phyloP scores from a whole-genome alignment of 92 coral and sea anemone genomes.

The Siderastrea radians region DNA sequence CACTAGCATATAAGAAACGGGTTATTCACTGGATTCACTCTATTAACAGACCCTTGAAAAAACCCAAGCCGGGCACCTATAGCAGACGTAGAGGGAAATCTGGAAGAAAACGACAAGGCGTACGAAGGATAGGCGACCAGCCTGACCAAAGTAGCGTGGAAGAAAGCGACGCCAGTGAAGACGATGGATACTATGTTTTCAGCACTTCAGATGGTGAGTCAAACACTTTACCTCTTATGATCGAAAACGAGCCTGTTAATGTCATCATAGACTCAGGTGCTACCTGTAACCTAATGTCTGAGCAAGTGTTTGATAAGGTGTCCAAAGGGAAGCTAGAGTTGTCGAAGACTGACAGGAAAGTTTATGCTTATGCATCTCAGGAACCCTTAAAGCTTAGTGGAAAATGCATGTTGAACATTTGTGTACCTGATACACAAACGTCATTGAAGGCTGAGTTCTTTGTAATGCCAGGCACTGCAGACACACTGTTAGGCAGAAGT shows the following conservation, averaged over 20 bases:
- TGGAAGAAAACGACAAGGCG: slow-evolving; percentile 16
- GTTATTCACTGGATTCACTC: too few species aligned
- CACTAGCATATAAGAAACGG: too few species aligned
- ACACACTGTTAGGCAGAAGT: slow-evolving; percentile 33
- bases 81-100: not conserved
- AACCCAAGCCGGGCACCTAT: not conserved
- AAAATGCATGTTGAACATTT: slow-evolving; percentile 30
- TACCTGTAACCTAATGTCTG: slow-evolving; percentile 68
- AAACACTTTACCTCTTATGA: slow-evolving; percentile 21
- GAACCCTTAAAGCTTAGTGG: slow-evolving; percentile 29
- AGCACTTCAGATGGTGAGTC: slow-evolving; percentile 37
- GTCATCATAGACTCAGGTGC: slow-evolving; percentile 74
- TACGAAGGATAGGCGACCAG: slow-evolving; percentile 9
- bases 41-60: not conserved
- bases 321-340: slow-evolving; percentile 23
- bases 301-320: slow-evolving; percentile 24
- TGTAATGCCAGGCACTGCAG: slow-evolving; percentile 37
- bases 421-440: slow-evolving; percentile 25
- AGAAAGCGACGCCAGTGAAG: too few species aligned
- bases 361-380: slow-evolving; percentile 54
- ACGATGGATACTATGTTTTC: not conserved
- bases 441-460: slow-evolving; percentile 32
- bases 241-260: slow-evolving; percentile 61
- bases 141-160: too few species aligned
- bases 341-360: slow-evolving; percentile 16